Percentiles rank a stretch among this genome's conserved stretches.
These are phyloP conservation scores for Hypotaenidia philippensis DNA, from an alignment of 2,797 vertebrate species.

Conservation along the genomic window DNA sequence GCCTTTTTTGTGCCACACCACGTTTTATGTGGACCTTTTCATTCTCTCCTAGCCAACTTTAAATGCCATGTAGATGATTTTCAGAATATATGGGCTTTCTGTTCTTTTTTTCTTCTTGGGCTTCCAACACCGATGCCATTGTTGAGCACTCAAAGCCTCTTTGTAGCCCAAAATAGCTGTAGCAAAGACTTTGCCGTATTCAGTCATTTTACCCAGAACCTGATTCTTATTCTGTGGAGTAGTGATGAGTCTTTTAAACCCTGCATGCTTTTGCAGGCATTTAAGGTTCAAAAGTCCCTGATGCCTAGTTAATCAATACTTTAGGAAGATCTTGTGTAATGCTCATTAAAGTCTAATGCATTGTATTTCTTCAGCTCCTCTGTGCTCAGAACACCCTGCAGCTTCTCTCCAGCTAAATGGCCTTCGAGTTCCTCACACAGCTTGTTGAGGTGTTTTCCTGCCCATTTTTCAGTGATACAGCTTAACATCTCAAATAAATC, in stretches of 20 bases:
- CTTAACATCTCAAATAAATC: constrained; percentile 34
- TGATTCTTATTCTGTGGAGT: constrained; percentile 45
- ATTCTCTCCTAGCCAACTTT: background rate
- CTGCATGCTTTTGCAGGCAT: constrained; percentile 53
- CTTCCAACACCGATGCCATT: constrained; percentile 26
- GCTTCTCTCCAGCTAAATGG: constrained; percentile 35
- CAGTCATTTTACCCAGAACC: constrained; percentile 36
- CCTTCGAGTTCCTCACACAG: constrained; percentile 9
- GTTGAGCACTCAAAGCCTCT: constrained; percentile 62
- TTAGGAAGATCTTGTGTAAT: constrained; percentile 48
- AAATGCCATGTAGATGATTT: constrained; percentile 34
- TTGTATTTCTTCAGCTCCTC: constrained; percentile 40
- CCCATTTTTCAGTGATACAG: constrained; percentile 18
- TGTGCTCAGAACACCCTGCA: constrained; percentile 25
- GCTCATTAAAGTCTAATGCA: constrained; percentile 62
- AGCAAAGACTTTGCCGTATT: constrained; percentile 30
- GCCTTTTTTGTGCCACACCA: background rate
- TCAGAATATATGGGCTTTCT: constrained; percentile 33
- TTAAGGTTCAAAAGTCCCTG: constrained; percentile 57
- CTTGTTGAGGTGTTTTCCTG: constrained; percentile 51
- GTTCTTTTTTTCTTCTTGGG: constrained; percentile 23
- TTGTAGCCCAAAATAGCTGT: constrained; percentile 61
- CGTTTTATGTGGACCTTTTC: constrained; percentile 48
- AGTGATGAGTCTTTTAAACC: constrained; percentile 55
- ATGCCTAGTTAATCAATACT: constrained; percentile 71